Percentiles rank a stretch among this genome's conserved stretches.
These are phyloP conservation scores for Brachylomia viminalis DNA, from an alignment of 2,888 invertebrate genomes.

Conservation along the genomic window DNA sequence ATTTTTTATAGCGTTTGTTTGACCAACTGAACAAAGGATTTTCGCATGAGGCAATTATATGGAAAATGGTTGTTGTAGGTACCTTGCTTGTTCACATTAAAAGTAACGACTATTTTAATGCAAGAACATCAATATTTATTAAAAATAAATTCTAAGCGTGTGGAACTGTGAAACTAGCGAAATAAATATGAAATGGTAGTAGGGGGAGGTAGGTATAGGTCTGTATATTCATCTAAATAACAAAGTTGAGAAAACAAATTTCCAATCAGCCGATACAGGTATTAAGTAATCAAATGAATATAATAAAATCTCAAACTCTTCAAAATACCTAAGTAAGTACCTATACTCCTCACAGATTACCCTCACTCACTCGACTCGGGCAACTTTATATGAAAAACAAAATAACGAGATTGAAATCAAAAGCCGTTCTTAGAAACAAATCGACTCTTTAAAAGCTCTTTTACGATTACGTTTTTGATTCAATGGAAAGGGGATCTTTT, in stretches of 20 bases:
- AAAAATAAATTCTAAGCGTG: slow-evolving; percentile 27
- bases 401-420: slow-evolving; percentile 72
- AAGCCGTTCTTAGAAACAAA: slow-evolving; percentile 79
- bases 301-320: slow-evolving; percentile 24
- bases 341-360: slow-evolving; percentile 43
- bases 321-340: slow-evolving; percentile 35
- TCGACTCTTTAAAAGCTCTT: slow-evolving; percentile 81
- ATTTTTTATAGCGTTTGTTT: slow-evolving; percentile 57
- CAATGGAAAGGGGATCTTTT: slow-evolving; percentile 83
- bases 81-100: slow-evolving; percentile 51
- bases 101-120: slow-evolving; percentile 49
- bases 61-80: slow-evolving; percentile 56
- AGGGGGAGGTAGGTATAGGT: slow-evolving; percentile 1
- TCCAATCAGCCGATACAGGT: slow-evolving; percentile 24
- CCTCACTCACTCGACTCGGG: slow-evolving; percentile 39
- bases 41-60: slow-evolving; percentile 56
- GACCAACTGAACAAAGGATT: slow-evolving; percentile 64
- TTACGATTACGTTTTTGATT: slow-evolving; percentile 85
- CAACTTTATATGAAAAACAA: slow-evolving; percentile 59
- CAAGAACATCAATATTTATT: slow-evolving; percentile 38
- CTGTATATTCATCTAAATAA: slow-evolving; percentile 1
- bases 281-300: slow-evolving; percentile 44
- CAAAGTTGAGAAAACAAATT: slow-evolving; percentile 21
- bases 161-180: slow-evolving; percentile 28
- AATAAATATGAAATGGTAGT: slow-evolving; percentile 7